Evolutionary conservation across 2,113 vertebrate genomes (phyloP), one percentile per base, ranked within the genome.

Genomic region (Prinia subflava): DNA sequence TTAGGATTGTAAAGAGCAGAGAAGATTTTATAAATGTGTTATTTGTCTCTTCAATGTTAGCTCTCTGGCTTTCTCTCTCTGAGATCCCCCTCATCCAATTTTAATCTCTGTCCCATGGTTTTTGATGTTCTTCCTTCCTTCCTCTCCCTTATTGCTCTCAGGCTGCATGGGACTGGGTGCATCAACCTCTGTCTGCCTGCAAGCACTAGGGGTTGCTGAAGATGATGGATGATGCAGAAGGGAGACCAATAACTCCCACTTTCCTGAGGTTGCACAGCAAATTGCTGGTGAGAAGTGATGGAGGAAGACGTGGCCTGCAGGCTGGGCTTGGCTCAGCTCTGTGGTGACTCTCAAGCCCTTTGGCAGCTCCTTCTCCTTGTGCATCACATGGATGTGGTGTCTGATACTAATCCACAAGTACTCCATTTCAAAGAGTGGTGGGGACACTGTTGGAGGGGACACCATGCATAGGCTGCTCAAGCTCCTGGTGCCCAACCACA

Each of bases 401-500:
- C n/a, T 17, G 24, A 71, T 2, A n/a, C 17, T 24, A 7, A 3
- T 31, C 39, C 70, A 60, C 65, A 50, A 75, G 53, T 44, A 46
- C 22, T 28, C 2, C 3, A 3, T 18, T 55, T 83, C 52, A 11
- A 50, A 65, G 41, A 35, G 46, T 0, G 0, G 21, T 24, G 53
- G 53, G 31, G 46, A 89, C 6, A 2, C 23, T 9, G 15, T 25
- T 65, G 67, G 39, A 73, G 46, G 41, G 30, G 44, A 87, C 10
- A 6, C 20, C 2, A 1, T 21, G 12, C 44, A 59, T 25, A 56
- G 0, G 3, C 21, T 46, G 30, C 42, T 82, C 21, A 35, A 0
- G 0, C 19, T 55, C 21, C 73, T 33, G 10, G 35, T 42, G 33
- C 52, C 35, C 3, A 2, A 20, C 19, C 47, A 56, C 35, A 41